Conservation (phyloP, 1,140 invertebrate species). For the Lycorma delicatula region DNA sequence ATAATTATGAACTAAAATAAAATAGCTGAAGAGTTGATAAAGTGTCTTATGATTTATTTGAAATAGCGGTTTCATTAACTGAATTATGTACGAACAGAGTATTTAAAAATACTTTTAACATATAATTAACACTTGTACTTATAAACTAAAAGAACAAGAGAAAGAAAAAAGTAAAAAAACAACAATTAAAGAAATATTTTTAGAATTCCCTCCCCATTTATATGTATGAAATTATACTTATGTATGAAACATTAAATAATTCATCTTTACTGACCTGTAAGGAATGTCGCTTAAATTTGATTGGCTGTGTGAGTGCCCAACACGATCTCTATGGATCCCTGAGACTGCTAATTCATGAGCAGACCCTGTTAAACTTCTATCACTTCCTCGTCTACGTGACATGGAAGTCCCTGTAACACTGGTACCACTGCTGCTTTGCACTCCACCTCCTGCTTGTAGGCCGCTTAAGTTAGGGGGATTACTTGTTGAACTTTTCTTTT, state of each 20-base stretch:
- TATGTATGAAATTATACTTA: too few species aligned
- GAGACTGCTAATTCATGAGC: constrained; percentile 66
- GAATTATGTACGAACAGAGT: too few species aligned
- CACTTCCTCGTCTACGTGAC: constrained; percentile 58
- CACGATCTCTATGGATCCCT: constrained; percentile 48
- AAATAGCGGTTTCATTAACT: too few species aligned
- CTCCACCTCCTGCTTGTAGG: constrained; percentile 25
- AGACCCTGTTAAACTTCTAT: constrained; percentile 70
- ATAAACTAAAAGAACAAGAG: too few species aligned
- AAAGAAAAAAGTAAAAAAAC: too few species aligned
- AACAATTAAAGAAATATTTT: too few species aligned
- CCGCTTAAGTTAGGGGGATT: constrained; percentile 38
- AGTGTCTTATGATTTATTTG: too few species aligned
- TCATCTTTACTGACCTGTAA: constrained; percentile 49
- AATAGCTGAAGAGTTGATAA: too few species aligned
- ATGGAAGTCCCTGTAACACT: background rate
- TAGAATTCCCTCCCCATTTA: too few species aligned
- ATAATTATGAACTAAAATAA: too few species aligned
- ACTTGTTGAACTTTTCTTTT: constrained; percentile 68
- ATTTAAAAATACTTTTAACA: too few species aligned
- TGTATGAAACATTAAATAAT: constrained; percentile 14
- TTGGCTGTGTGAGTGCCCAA: constrained; percentile 69
- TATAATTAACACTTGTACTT: too few species aligned
- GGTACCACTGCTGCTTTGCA: constrained; percentile 35
- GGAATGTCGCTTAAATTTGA: constrained; percentile 71